These are phyloP conservation scores for Narcine bancroftii DNA, from an alignment of 2,113 vertebrate species.

Conservation along the genomic window DNA sequence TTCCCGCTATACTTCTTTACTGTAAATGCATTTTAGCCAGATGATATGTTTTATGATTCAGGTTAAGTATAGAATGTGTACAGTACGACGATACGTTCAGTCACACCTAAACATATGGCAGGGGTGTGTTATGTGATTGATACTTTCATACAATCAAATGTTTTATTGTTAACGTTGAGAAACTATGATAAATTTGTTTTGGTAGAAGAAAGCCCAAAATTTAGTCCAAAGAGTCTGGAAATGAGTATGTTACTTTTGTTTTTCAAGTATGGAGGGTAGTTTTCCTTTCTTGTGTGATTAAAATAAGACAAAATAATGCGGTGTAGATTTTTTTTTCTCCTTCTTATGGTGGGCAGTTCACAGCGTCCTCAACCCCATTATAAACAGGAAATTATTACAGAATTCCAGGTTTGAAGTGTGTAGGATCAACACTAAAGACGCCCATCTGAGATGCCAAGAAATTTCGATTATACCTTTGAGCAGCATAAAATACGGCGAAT, in stretches of 20 bases:
- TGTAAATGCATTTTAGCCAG: not conserved
- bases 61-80: not conserved
- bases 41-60: not conserved
- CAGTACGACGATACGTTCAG: not conserved
- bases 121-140: not conserved
- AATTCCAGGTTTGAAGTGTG: slow-evolving; percentile 33
- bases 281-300: slow-evolving; percentile 17
- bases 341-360: slow-evolving; percentile 14
- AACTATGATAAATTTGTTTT: not conserved
- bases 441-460: slow-evolving; percentile 29
- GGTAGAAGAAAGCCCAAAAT: not conserved
- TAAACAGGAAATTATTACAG: slow-evolving; percentile 35
- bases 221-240: not conserved
- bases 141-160: not conserved
- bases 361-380: slow-evolving; percentile 31
- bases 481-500: not conserved
- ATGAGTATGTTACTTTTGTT: not conserved
- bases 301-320: slow-evolving; percentile 16
- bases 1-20: not conserved
- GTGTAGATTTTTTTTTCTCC: not conserved
- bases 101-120: not conserved
- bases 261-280: not conserved
- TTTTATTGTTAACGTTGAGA: not conserved
- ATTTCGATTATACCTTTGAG: slow-evolving; percentile 28
- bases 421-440: slow-evolving; percentile 20